Evolutionary conservation across 2,797 vertebrate genomes (phyloP).

Genomic region (Molothrus aeneus): DNA sequence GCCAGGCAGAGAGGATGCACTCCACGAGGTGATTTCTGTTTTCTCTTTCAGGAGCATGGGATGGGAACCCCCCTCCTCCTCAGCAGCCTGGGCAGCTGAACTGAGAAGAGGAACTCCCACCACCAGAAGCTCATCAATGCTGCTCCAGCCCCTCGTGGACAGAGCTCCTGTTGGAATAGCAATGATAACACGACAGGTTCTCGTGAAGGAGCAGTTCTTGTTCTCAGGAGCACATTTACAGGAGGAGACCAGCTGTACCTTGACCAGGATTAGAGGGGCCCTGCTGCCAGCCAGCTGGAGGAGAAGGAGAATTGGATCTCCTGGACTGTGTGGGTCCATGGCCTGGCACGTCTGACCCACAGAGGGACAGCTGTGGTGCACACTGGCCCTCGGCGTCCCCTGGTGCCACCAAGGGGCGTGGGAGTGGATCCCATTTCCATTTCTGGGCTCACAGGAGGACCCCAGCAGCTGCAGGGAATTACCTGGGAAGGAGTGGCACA

Average conservation of each 20-base stretch:
- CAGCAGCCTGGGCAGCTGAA: too few relatives aligned
- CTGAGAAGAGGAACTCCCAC: too few relatives aligned
- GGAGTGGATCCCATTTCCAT: not conserved
- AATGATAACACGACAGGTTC: too few relatives aligned
- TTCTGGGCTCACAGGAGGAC: not conserved
- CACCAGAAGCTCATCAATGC: too few relatives aligned
- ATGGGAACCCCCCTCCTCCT: too few relatives aligned
- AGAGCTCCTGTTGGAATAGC: rapidly evolving
- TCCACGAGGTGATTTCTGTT: too few relatives aligned
- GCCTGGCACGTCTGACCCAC: not conserved
- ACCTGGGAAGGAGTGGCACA: not conserved
- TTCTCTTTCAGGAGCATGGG: too few relatives aligned
- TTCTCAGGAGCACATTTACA: too few relatives aligned
- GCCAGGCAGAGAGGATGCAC: too few relatives aligned
- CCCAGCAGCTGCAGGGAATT: not conserved
- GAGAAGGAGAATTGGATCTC: rapidly evolving
- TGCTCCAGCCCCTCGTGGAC: too few relatives aligned
- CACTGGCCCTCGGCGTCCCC: not conserved
- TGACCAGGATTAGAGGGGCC: not conserved
- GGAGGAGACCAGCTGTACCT: not conserved
- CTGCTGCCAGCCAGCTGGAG: not conserved
- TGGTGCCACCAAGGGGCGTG: not conserved
- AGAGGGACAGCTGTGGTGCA: not conserved
- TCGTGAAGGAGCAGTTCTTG: too few relatives aligned
- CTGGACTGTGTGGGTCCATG: not conserved